phyloP scores from a whole-genome alignment of 2,113 vertebrate species.

The Haemorhous mexicanus region DNA sequence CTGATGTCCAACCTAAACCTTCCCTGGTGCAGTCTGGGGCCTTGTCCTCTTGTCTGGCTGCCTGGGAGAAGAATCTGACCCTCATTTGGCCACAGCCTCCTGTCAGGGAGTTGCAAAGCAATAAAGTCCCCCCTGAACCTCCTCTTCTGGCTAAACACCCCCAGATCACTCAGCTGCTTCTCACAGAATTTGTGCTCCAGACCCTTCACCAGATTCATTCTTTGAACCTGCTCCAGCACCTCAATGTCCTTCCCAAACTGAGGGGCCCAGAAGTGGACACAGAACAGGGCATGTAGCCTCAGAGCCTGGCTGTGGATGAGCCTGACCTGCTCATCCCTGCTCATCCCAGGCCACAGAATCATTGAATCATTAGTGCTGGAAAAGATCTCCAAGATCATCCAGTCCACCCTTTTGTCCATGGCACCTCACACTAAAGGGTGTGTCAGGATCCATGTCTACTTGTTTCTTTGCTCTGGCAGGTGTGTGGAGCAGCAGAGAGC shows the following conservation, averaged over 20 bases:
- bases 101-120: not conserved
- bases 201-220: not conserved
- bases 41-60: not conserved
- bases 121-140: not conserved
- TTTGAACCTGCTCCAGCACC: not conserved
- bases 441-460: not conserved
- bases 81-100: not conserved
- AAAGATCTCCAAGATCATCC: not conserved
- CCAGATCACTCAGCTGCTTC: not conserved
- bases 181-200: not conserved
- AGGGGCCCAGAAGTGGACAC: not conserved
- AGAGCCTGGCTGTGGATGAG: not conserved
- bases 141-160: not conserved
- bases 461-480: not conserved
- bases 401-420: not conserved
- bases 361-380: not conserved
- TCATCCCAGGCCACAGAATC: not conserved
- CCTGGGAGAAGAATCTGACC: rapidly evolving
- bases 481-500: not conserved
- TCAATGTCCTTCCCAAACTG: not conserved
- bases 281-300: not conserved
- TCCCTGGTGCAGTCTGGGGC: rapidly evolving
- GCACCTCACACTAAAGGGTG: not conserved
- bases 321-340: not conserved
- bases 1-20: not conserved